phyloP scores from a whole-genome alignment of 2,113 vertebrate species.

The Petromus typicus region DNA sequence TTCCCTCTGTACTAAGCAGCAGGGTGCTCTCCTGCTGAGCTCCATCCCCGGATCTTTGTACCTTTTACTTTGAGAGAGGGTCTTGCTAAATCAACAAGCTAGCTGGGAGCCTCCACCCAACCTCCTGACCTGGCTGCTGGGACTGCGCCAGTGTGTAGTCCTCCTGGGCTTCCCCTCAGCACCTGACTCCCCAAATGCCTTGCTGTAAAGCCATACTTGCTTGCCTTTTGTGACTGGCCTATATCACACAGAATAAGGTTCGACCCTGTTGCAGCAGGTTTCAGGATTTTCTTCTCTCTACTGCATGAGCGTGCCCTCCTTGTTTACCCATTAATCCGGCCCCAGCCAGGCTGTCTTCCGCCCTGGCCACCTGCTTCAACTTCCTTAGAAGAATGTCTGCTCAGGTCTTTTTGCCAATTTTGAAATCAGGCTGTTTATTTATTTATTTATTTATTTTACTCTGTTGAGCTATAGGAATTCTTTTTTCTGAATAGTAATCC shows the following conservation, averaged over 20 bases:
- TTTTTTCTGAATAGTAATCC: neutral
- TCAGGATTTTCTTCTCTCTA: neutral
- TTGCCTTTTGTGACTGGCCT: conserved; percentile 3
- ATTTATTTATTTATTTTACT: too few relatives aligned
- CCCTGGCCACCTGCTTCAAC: neutral
- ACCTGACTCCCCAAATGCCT: neutral
- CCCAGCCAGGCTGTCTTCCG: too few relatives aligned
- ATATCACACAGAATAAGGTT: neutral
- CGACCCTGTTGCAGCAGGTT: neutral
- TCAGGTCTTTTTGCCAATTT: neutral
- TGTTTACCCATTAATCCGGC: neutral
- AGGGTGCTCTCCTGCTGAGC: neutral
- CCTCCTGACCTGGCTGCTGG: neutral
- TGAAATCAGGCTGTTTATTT: conserved; percentile 31
- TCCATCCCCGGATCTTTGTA: neutral
- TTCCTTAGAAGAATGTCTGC: conserved; percentile 1
- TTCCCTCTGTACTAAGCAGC: neutral
- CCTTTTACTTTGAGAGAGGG: neutral
- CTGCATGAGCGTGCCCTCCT: neutral
- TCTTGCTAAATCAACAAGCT: neutral
- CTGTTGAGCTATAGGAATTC: conserved; percentile 25
- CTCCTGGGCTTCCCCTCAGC: conserved; percentile 1
- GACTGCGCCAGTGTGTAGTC: neutral
- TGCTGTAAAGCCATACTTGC: neutral
- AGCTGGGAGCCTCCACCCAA: too few relatives aligned